These are phyloP conservation scores for Andrena cerasifolii DNA, from an alignment of 1,140 invertebrate genomes.

Conservation along the genomic window DNA sequence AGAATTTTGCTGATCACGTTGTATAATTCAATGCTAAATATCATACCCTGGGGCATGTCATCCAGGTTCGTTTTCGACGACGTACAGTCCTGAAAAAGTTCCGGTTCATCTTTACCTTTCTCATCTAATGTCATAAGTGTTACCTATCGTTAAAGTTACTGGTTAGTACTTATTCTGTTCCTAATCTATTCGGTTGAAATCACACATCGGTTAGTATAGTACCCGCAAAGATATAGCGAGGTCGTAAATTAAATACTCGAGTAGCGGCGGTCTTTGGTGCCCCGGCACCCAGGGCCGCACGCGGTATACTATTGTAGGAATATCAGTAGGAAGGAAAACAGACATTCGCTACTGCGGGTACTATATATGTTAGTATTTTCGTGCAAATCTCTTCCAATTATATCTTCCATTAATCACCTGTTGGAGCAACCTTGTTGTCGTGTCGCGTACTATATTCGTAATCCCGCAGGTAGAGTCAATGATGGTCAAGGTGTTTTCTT, in stretches of 20 bases:
- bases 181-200: neutral
- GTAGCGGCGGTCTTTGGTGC: too few relatives aligned
- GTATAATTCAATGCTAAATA: constrained; percentile 46
- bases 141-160: constrained; percentile 68
- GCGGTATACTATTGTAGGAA: too few relatives aligned
- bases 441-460: constrained; percentile 69
- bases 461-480: constrained; percentile 56
- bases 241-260: too few relatives aligned
- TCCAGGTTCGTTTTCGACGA: constrained; percentile 43
- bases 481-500: constrained; percentile 66
- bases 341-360: too few relatives aligned
- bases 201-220: too few relatives aligned
- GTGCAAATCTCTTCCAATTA: neutral
- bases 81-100: constrained; percentile 56
- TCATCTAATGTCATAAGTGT: constrained; percentile 81
- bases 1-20: constrained; percentile 37
- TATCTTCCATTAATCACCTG: constrained; percentile 65
- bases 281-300: too few relatives aligned
- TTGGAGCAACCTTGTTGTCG: constrained; percentile 74
- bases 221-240: too few relatives aligned
- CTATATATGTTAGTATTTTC: neutral
- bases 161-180: constrained; percentile 18
- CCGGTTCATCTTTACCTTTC: constrained; percentile 64
- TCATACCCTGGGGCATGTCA: constrained; percentile 54
- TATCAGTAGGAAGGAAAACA: too few relatives aligned